Evolutionary conservation across 2,113 vertebrate species (phyloP).

Genomic region (Clupea harengus): DNA sequence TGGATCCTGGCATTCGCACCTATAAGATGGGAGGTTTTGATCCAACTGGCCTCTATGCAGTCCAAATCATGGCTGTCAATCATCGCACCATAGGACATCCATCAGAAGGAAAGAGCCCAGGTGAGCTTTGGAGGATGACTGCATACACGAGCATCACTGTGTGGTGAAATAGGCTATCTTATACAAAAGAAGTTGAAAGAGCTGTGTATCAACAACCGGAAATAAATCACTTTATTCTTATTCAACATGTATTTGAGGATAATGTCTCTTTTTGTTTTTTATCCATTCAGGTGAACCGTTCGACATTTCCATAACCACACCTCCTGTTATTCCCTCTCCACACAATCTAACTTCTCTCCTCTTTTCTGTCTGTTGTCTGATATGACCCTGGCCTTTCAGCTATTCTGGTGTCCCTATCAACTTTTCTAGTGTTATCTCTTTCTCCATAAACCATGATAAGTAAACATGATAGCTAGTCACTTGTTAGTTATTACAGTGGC

Average conservation of each 20-base stretch:
- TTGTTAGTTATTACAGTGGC: background rate
- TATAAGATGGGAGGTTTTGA: constrained; percentile 75
- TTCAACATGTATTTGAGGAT: background rate
- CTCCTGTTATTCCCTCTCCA: constrained; percentile 22
- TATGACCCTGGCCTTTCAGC: constrained; percentile 35
- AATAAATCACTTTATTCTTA: background rate
- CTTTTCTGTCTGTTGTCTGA: background rate
- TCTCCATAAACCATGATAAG: background rate
- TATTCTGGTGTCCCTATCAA: constrained; percentile 28
- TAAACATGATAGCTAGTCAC: background rate
- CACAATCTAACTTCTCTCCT: constrained; percentile 22
- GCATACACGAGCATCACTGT: background rate
- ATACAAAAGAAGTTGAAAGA: background rate
- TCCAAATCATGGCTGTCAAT: constrained; percentile 83
- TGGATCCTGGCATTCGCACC: constrained; percentile 73
- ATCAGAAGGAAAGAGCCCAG: constrained; percentile 85
- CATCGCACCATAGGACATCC: constrained; percentile 81
- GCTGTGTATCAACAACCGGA: background rate
- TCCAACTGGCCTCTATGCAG: constrained; percentile 74
- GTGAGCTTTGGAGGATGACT: constrained; percentile 62
- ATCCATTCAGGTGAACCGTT: constrained; percentile 70
- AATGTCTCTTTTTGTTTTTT: constrained; percentile 53
- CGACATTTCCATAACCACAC: constrained; percentile 26
- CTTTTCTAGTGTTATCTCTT: background rate
- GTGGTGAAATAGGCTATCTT: background rate